Percentiles rank a stretch among this genome's conserved stretches.
These are phyloP conservation scores for Corynorhinus townsendii DNA, from an alignment of 2,113 vertebrate species.

Conservation along the genomic window DNA sequence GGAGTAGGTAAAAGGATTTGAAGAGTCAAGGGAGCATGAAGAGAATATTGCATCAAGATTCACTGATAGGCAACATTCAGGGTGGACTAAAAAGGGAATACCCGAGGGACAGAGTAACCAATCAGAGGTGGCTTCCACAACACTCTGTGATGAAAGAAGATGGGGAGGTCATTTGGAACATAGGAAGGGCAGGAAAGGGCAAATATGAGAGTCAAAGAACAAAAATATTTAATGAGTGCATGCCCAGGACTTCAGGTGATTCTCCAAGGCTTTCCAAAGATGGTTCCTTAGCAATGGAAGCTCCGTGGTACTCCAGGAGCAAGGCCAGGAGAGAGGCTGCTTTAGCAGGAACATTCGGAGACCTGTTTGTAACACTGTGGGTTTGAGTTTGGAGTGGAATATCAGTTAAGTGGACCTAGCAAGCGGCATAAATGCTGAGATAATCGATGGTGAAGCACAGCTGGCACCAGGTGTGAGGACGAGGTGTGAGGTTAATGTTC, in stretches of 20 bases:
- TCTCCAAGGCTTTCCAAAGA: not conserved
- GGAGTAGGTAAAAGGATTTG: not conserved
- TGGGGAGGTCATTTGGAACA: not conserved
- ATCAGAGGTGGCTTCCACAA: not conserved
- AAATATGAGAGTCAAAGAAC: not conserved
- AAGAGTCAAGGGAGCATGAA: not conserved
- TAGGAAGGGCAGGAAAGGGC: not conserved
- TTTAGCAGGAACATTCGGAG: not conserved
- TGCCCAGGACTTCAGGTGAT: not conserved
- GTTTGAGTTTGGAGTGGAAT: not conserved
- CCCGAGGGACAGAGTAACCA: too few species aligned
- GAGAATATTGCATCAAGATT: not conserved
- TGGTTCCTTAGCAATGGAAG: not conserved
- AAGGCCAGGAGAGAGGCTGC: not conserved
- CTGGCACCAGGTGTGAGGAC: not conserved
- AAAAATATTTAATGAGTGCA: not conserved
- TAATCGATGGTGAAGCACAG: not conserved
- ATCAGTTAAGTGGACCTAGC: not conserved
- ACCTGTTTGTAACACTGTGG: accelerated
- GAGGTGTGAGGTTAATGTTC: not conserved
- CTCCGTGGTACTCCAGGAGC: not conserved
- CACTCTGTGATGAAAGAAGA: not conserved
- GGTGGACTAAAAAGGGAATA: not conserved
- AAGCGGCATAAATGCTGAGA: not conserved
- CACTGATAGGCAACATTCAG: not conserved